Conservation (phyloP, 2,113 vertebrate genomes). For the Peromyscus maniculatus region DNA sequence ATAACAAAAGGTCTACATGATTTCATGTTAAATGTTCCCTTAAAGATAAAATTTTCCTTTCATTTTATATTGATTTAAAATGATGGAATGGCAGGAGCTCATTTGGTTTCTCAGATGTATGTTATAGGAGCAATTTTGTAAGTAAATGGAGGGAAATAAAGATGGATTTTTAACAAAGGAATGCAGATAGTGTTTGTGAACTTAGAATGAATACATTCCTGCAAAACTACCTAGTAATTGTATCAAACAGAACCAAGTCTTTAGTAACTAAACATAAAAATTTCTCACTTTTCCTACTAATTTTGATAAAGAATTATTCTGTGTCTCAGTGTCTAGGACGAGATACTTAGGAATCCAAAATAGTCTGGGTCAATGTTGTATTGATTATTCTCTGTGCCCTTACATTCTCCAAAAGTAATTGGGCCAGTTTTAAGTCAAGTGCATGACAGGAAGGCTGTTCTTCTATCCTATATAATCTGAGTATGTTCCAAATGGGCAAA, state of each 20-base stretch:
- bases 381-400: not conserved
- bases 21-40: not conserved
- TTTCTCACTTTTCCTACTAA: not conserved
- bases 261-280: not conserved
- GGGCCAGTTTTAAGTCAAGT: not conserved
- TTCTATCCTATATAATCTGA: not conserved
- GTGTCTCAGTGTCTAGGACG: not conserved
- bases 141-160: not conserved
- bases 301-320: not conserved
- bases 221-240: not conserved
- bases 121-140: not conserved
- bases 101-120: not conserved
- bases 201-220: not conserved
- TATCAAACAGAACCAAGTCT: not conserved
- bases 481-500: constrained; percentile 29
- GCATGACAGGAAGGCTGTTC: not conserved
- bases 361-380: not conserved
- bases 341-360: not conserved
- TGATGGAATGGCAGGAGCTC: not conserved
- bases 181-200: not conserved
- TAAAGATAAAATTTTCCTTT: not conserved
- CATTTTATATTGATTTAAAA: not conserved
- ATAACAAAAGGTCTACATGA: not conserved
- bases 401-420: not conserved
- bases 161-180: not conserved